Evolutionary conservation across 2,113 vertebrate genomes (phyloP), one percentile per base, ranked within the genome.

Genomic region (Corythornis cristatus): DNA sequence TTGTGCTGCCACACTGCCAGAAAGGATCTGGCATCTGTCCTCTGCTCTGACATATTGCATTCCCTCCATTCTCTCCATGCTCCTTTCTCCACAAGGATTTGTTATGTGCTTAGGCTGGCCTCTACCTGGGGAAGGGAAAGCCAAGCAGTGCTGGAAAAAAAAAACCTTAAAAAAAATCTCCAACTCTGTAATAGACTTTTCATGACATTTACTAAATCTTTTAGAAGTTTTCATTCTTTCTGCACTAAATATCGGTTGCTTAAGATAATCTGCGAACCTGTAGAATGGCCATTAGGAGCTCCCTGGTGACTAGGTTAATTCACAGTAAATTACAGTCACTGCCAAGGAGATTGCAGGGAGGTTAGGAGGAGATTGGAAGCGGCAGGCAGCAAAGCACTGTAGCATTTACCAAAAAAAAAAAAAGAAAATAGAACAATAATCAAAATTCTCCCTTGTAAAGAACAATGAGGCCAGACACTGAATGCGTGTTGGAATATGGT

Each of bases 271-370:
- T 94, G 89, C 1, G 11, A 93, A 97, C 90, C 94, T 96, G 94
- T 86, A 94, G 97, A 95, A 90, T 0, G 46, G 83, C 96, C 94
- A 97, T 97, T 97, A 97, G 91, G 94, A 93, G 80, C 94, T 97
- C 96, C 96, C 96, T 83, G 94, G 95, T 96, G 97, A 90, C 96
- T 89, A 67, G 92, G 94, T 94, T 97, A 97, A 97, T 97, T 96
- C 96, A 96, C 89, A 94, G 96, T 93, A 97, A 96, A 97, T 96
- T 95, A 91, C 56, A 95, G 95, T 96, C 96, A 94, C 91, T 93
- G 96, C 97, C 97, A 97, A 95, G 92, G 93, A 97, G 95, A 95
- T 91, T 96, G 91, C 93, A 97, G 86, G 90, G 71, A 80, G 70
- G 93, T 94, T 93, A 88, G 53, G 57, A 71, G 65, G 78, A 88